Percentiles rank a stretch among this genome's conserved stretches.
These are phyloP conservation scores for Mesocentrotus franciscanus DNA, from an alignment of 53 echinoderm and acorn worm species.

Conservation along the genomic window DNA sequence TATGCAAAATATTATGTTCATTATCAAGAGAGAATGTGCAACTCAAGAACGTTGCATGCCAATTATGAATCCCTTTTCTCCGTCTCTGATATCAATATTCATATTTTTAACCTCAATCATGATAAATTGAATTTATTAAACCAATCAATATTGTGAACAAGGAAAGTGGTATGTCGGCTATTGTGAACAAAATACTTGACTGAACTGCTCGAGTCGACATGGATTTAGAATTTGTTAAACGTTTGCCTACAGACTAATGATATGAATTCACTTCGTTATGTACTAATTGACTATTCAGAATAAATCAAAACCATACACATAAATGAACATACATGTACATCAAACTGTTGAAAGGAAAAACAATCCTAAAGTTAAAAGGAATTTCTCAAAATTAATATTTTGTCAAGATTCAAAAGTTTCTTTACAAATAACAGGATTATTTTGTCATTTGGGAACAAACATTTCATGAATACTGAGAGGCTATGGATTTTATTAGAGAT, in stretches of 20 bases:
- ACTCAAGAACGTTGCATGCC: not conserved
- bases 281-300: not conserved
- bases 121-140: not conserved
- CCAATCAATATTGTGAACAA: not conserved
- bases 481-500: not conserved
- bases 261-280: not conserved
- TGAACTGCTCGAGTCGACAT: not conserved
- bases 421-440: not conserved
- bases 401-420: not conserved
- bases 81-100: not conserved
- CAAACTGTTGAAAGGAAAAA: not conserved
- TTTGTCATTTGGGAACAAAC: not conserved
- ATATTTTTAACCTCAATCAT: not conserved
- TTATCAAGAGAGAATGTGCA: not conserved
- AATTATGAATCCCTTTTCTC: too few relatives aligned
- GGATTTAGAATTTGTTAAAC: not conserved
- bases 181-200: not conserved
- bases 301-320: not conserved
- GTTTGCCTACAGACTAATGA: not conserved
- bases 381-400: not conserved
- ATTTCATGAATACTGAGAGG: not conserved
- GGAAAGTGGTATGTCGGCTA: not conserved
- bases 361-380: not conserved
- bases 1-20: not conserved
- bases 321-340: not conserved